Conservation (phyloP, 2,888 invertebrate species). For the Patella depressa region DNA sequence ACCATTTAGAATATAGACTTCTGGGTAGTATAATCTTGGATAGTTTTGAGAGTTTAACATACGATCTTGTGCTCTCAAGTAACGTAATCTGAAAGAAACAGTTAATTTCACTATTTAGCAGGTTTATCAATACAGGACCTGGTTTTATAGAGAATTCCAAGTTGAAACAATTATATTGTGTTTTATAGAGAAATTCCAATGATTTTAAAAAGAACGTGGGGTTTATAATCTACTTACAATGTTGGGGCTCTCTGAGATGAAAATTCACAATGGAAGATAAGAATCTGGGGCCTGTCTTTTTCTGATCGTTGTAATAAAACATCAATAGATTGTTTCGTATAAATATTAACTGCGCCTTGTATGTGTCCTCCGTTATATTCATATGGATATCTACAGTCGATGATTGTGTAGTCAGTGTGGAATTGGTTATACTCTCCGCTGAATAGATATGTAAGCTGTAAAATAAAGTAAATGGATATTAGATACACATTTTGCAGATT, state of each 20-base stretch:
- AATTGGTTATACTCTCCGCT: slow-evolving; percentile 79
- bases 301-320: not conserved
- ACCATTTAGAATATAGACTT: slow-evolving; percentile 90
- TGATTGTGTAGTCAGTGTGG: slow-evolving; percentile 81
- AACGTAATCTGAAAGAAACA: slow-evolving; percentile 78
- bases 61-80: slow-evolving; percentile 85
- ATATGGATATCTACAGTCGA: slow-evolving; percentile 96
- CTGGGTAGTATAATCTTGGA: slow-evolving; percentile 89
- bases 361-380: slow-evolving; percentile 95
- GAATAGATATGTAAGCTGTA: slow-evolving; percentile 74
- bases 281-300: slow-evolving; percentile 76
- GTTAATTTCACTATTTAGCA: too few relatives aligned
- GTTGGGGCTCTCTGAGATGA: slow-evolving; percentile 95
- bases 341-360: slow-evolving; percentile 84
- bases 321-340: slow-evolving; percentile 82
- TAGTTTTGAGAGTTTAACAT: slow-evolving; percentile 83
- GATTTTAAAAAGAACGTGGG: not conserved
- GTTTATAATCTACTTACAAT: slow-evolving; percentile 78
- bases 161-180: not conserved
- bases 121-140: not conserved
- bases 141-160: not conserved
- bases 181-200: not conserved
- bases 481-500: not conserved
- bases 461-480: slow-evolving; percentile 18
- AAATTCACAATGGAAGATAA: slow-evolving; percentile 98